Evolutionary conservation across 2,888 invertebrate species (phyloP).

Genomic region (Mantis religiosa): DNA sequence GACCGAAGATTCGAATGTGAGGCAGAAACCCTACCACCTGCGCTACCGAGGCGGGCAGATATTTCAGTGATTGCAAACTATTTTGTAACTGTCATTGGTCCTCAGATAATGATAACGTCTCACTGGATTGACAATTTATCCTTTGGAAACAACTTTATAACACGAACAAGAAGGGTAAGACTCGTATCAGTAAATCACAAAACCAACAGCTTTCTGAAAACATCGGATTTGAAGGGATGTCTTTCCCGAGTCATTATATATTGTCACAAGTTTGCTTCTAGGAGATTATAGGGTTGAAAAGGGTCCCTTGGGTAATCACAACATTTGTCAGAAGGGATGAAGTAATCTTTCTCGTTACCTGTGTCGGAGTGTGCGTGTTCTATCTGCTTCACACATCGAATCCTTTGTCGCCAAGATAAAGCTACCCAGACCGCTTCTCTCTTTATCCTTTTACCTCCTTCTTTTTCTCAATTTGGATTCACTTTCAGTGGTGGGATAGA

Average conservation of each 20-base stretch:
- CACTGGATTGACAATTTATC: not conserved
- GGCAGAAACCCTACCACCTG: too few species aligned
- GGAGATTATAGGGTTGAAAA: not conserved
- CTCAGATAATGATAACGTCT: too few species aligned
- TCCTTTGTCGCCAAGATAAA: not conserved
- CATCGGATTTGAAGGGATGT: not conserved
- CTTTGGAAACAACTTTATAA: not conserved
- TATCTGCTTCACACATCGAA: not conserved
- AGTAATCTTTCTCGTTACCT: not conserved
- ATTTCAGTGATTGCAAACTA: too few species aligned
- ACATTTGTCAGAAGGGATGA: not conserved
- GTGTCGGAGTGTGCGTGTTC: not conserved
- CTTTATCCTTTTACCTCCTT: not conserved
- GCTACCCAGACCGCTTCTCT: not conserved
- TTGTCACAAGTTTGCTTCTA: not conserved
- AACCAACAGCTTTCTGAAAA: not conserved
- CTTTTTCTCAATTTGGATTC: too few species aligned
- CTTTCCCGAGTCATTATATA: not conserved
- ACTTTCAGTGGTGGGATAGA: too few species aligned
- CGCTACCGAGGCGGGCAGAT: too few species aligned
- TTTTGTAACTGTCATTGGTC: too few species aligned
- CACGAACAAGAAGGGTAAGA: not conserved
- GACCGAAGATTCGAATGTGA: too few species aligned
- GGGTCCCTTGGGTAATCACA: not conserved
- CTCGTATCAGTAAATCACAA: not conserved